Evolutionary conservation across 2,113 vertebrate species (phyloP).

Genomic region (Pimephales promelas): DNA sequence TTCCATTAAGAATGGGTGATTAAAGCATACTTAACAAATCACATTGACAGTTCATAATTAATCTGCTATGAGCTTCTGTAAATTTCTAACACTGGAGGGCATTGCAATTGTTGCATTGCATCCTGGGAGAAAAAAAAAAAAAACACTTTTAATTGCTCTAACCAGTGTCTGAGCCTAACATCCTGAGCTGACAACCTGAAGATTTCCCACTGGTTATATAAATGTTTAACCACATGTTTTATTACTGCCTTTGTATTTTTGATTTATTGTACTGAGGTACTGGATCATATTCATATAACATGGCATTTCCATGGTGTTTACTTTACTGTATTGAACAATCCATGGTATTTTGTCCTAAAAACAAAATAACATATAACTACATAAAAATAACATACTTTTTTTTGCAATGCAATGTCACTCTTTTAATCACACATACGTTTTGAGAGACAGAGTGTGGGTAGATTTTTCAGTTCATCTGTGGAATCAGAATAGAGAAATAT

Average conservation of each 20-base stretch:
- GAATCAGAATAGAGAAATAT: not conserved
- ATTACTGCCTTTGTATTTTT: not conserved
- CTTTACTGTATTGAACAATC: not conserved
- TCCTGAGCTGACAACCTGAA: not conserved
- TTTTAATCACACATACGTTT: not conserved
- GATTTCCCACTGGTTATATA: slow-evolving; percentile 7
- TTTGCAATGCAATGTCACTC: too few species aligned
- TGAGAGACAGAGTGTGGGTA: not conserved
- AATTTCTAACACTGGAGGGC: not conserved
- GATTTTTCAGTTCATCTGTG: not conserved
- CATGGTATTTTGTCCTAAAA: not conserved
- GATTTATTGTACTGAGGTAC: not conserved
- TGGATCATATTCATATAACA: slow-evolving; percentile 13
- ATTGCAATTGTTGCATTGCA: not conserved
- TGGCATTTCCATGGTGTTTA: not conserved
- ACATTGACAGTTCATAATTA: not conserved
- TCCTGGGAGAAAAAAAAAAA: not conserved
- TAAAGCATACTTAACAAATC: not conserved
- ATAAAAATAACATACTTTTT: not conserved
- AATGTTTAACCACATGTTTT: slow-evolving; percentile 17
- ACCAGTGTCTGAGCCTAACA: not conserved
- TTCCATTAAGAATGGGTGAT: not conserved
- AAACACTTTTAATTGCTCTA: not conserved
- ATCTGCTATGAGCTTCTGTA: not conserved
- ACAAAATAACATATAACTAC: not conserved